Percentiles rank a stretch among this genome's conserved stretches.
phyloP scores from a whole-genome alignment of 2,113 vertebrate species.

The Cathartes aura region DNA sequence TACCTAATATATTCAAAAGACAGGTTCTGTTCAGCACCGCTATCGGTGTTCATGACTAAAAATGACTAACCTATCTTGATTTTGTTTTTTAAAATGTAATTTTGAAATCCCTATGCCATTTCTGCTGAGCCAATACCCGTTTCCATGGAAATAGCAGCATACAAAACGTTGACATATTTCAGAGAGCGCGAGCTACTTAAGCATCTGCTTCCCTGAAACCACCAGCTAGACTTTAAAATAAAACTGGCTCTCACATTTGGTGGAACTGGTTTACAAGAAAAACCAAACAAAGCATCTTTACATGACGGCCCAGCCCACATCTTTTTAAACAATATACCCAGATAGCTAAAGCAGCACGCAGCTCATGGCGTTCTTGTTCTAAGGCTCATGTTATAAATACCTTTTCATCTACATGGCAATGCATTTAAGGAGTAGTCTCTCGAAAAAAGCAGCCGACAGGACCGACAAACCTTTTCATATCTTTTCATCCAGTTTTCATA shows the following conservation, averaged over 20 bases:
- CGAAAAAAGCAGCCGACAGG: background rate
- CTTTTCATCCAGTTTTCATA: rapidly evolving
- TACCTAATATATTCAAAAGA: rapidly evolving
- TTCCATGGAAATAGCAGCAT: conserved; percentile 15
- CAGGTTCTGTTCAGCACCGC: background rate
- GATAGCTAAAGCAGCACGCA: background rate
- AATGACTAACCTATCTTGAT: background rate
- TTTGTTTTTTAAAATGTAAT: background rate
- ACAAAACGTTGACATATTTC: background rate
- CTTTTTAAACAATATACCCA: rapidly evolving
- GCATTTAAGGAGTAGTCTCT: background rate
- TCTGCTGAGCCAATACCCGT: background rate
- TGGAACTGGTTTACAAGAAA: background rate
- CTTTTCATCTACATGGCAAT: background rate
- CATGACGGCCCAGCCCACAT: background rate
- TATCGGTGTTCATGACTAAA: rapidly evolving
- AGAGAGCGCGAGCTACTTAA: background rate
- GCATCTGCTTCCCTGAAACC: background rate
- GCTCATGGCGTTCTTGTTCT: rapidly evolving
- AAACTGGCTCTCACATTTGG: background rate
- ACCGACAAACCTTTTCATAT: background rate
- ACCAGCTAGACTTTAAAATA: background rate
- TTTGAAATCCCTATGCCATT: background rate
- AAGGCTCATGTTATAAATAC: background rate
- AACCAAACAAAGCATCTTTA: background rate